Evolutionary conservation across 2,888 invertebrate species (phyloP).

Genomic region (Pinctada fucata): DNA sequence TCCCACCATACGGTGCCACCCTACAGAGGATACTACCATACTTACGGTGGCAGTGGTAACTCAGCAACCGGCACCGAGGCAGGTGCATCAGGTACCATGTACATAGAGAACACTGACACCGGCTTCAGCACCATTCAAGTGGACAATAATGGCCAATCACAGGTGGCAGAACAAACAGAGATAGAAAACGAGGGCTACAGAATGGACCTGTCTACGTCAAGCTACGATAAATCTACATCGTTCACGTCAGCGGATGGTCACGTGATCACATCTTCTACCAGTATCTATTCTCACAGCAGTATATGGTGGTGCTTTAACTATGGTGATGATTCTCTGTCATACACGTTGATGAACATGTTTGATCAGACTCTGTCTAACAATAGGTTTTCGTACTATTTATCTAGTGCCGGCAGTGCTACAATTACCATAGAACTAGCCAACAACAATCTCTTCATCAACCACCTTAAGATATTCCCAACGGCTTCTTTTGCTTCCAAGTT

Average conservation of each 20-base stretch:
- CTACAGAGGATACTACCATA: slow-evolving; percentile 58
- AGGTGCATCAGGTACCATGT: slow-evolving; percentile 63
- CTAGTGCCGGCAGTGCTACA: slow-evolving; percentile 36
- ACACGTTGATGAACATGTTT: slow-evolving; percentile 56
- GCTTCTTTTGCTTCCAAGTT: slow-evolving; percentile 48
- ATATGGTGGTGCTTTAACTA: slow-evolving; percentile 17
- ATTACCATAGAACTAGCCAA: slow-evolving; percentile 50
- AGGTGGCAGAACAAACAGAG: slow-evolving; percentile 47
- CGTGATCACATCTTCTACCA: slow-evolving; percentile 32
- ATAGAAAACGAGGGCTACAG: slow-evolving; percentile 51
- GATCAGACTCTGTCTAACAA: slow-evolving; percentile 53
- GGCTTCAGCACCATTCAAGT: slow-evolving; percentile 51
- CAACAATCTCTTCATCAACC: slow-evolving; percentile 51
- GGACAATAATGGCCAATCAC: slow-evolving; percentile 55
- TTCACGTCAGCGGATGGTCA: slow-evolving; percentile 50
- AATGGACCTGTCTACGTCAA: slow-evolving; percentile 39
- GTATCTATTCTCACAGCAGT: slow-evolving; percentile 42
- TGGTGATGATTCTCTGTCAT: slow-evolving; percentile 41
- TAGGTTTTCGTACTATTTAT: slow-evolving; percentile 46
- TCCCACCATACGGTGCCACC: slow-evolving; percentile 54
- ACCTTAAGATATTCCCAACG: slow-evolving; percentile 55
- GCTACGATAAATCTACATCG: slow-evolving; percentile 42
- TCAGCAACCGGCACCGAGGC: slow-evolving; percentile 54
- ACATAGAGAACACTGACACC: slow-evolving; percentile 48
- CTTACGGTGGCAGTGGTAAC: slow-evolving; percentile 52